These are phyloP conservation scores for Plotosus lineatus DNA, from an alignment of 2,113 vertebrate species.

Conservation along the genomic window DNA sequence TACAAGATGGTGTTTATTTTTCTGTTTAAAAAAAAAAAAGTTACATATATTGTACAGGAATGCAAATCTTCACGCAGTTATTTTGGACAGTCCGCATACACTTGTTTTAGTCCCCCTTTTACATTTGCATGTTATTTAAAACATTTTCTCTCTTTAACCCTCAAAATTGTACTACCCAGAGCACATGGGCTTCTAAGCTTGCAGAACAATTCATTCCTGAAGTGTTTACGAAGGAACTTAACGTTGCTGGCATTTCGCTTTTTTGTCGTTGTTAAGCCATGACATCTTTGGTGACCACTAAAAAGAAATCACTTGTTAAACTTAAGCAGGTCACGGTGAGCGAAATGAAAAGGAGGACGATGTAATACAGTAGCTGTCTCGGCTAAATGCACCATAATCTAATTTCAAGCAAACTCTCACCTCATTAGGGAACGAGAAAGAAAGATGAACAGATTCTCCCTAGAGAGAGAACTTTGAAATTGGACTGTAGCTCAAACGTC, in stretches of 20 bases:
- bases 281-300: not conserved
- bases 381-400: constrained; percentile 23
- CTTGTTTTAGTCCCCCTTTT: not conserved
- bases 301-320: constrained; percentile 5
- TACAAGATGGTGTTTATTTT: not conserved
- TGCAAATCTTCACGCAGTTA: too few species aligned
- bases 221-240: not conserved
- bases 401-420: constrained; percentile 23
- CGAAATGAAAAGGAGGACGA: constrained; percentile 15
- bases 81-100: not conserved
- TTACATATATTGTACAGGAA: not conserved
- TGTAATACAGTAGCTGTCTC: constrained; percentile 19
- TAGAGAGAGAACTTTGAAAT: not conserved
- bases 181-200: not conserved
- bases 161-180: not conserved
- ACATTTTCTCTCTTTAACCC: not conserved
- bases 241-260: not conserved
- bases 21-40: not conserved
- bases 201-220: not conserved
- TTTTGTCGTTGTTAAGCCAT: not conserved
- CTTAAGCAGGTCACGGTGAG: not conserved
- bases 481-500: not conserved
- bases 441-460: constrained; percentile 6
- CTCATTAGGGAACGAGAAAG: constrained; percentile 4
- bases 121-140: not conserved